A percentile compares a stretch with the other conserved stretches of the same genome.
Evolutionary conservation across 1,140 invertebrate genomes (phyloP).

Genomic region (Drosophila jambulina): DNA sequence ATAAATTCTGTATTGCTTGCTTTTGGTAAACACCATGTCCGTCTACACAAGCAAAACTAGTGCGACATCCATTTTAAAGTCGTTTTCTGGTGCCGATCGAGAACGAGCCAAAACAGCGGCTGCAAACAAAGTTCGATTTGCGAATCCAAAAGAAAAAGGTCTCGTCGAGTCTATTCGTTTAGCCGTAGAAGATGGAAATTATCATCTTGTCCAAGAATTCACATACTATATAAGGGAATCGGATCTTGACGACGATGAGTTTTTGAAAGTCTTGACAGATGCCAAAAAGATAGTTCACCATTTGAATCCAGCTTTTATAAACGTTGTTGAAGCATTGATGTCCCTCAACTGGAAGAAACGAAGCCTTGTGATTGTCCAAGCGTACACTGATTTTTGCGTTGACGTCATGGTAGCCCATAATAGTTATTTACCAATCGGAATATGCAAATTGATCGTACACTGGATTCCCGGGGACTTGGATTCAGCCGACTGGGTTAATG

Average conservation of each 20-base stretch:
- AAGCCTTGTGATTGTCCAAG: slow-evolving; percentile 85
- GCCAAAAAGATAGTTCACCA: slow-evolving; percentile 87
- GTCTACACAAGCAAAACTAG: slow-evolving; percentile 69
- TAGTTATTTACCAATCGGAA: slow-evolving; percentile 87
- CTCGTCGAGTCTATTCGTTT: slow-evolving; percentile 60
- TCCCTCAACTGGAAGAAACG: slow-evolving; percentile 87
- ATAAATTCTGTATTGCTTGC: too few species aligned
- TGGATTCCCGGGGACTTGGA: slow-evolving; percentile 86
- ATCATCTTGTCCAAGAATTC: slow-evolving; percentile 71
- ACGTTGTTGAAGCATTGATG: slow-evolving; percentile 88
- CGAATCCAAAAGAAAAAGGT: slow-evolving; percentile 63
- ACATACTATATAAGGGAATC: slow-evolving; percentile 61
- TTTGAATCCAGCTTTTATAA: slow-evolving; percentile 86
- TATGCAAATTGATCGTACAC: slow-evolving; percentile 86
- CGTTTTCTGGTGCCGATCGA: slow-evolving; percentile 60
- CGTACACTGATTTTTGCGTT: slow-evolving; percentile 88
- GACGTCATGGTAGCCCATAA: slow-evolving; percentile 88
- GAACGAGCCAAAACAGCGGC: slow-evolving; percentile 64
- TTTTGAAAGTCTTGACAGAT: slow-evolving; percentile 86
- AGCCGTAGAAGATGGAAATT: slow-evolving; percentile 62
- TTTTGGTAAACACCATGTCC: slow-evolving; percentile 47
- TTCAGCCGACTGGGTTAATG: slow-evolving; percentile 63
- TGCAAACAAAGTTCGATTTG: slow-evolving; percentile 76
- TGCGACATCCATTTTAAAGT: slow-evolving; percentile 72
- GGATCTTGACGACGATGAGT: slow-evolving; percentile 86